phyloP scores from a whole-genome alignment of 2,797 vertebrate species.

The Gallinago nigripennis region DNA sequence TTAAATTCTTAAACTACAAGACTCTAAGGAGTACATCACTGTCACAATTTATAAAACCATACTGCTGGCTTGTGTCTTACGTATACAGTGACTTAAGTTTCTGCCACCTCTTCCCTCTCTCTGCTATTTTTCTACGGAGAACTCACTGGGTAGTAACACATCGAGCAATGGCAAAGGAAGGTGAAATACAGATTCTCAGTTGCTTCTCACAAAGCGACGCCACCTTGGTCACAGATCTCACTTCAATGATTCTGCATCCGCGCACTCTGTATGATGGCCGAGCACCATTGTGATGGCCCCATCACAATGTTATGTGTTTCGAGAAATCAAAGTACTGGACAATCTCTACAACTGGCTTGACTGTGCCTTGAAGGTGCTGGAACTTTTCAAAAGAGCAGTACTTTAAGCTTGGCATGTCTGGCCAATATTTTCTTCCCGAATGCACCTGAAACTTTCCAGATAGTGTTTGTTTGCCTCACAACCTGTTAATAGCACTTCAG shows the following conservation, averaged over 20 bases:
- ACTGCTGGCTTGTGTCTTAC: background rate
- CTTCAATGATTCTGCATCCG: background rate
- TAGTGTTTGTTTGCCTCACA: background rate
- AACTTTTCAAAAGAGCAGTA: background rate
- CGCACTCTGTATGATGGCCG: background rate
- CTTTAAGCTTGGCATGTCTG: background rate
- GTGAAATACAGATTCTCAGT: background rate
- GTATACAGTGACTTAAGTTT: background rate
- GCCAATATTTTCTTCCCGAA: background rate
- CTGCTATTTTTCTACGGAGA: background rate
- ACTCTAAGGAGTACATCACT: background rate
- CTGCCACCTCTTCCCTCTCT: background rate
- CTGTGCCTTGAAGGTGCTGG: accelerated
- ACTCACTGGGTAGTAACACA: background rate
- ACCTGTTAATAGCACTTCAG: accelerated
- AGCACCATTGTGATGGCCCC: background rate
- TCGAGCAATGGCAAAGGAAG: background rate
- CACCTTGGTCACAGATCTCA: background rate
- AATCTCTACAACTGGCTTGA: background rate
- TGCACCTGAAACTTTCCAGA: background rate
- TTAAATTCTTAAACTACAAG: background rate
- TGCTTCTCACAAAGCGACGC: background rate
- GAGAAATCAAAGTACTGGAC: background rate
- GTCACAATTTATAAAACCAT: background rate
- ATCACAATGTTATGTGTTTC: background rate